A percentile compares a stretch with the other conserved stretches of the same genome.
These are phyloP conservation scores for Agrilus planipennis DNA, from an alignment of 1,140 invertebrate genomes.

Conservation along the genomic window DNA sequence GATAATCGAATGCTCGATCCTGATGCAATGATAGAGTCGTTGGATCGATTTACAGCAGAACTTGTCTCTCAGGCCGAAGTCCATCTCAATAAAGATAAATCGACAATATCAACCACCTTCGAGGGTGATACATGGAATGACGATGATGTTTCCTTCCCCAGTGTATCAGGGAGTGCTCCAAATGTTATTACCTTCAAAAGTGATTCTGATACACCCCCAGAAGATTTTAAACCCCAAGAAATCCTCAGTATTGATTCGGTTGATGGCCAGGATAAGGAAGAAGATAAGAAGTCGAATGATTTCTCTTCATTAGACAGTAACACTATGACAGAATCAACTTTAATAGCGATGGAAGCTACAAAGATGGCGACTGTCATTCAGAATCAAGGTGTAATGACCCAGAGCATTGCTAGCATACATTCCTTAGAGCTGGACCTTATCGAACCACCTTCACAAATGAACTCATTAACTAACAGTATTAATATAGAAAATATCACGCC, in stretches of 20 bases:
- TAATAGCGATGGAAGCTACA: slow-evolving; percentile 62
- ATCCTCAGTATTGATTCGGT: slow-evolving; percentile 11
- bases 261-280: slow-evolving; percentile 13
- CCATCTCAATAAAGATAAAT: slow-evolving; percentile 32
- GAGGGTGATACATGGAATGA: slow-evolving; percentile 59
- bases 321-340: slow-evolving; percentile 49
- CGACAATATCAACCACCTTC: slow-evolving; percentile 19
- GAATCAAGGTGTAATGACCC: slow-evolving; percentile 47
- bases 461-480: slow-evolving; percentile 47
- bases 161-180: slow-evolving; percentile 60
- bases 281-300: slow-evolving; percentile 24
- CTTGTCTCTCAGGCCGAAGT: slow-evolving; percentile 44
- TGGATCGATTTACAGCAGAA: slow-evolving; percentile 49
- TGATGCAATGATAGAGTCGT: slow-evolving; percentile 52
- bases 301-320: slow-evolving; percentile 29
- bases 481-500: slow-evolving; percentile 24
- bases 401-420: slow-evolving; percentile 41
- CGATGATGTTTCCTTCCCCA: slow-evolving; percentile 61
- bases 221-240: not conserved
- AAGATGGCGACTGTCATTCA: slow-evolving; percentile 50
- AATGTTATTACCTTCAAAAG: slow-evolving; percentile 55
- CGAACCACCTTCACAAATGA: slow-evolving; percentile 64
- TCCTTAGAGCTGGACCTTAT: slow-evolving; percentile 60
- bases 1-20: slow-evolving; percentile 40
- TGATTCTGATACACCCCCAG: slow-evolving; percentile 39